Base-by-base conservation (phyloP, 2,888 invertebrate genomes). In the Unio pictorum region DNA sequence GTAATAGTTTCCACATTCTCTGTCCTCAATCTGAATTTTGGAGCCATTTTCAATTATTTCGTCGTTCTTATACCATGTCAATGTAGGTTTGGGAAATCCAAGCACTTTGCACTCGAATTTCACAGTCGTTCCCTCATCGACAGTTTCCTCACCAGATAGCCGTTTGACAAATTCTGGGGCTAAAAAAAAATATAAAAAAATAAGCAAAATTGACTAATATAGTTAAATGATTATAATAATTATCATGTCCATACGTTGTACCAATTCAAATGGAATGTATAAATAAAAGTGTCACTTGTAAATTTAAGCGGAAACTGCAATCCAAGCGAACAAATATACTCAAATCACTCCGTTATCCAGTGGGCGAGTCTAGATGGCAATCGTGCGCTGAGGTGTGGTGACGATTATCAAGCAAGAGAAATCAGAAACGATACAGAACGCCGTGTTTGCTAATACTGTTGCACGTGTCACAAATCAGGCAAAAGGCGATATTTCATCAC, bases 101-200 rank as follows among this genome's bases (percentile, higher is more conserved):
- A 75, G 74, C 20, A 85, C 80, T 66, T 81, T 81, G 67, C 84
- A 84, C 18, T 78, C 78, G 67, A 86, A 78, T 61, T 73, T 76
- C 3, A 84, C 80, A 8, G 81, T 79, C 11, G 68, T 73, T 3
- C 84, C 84, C 71, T 84, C 84, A 20, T 81, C 73, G 8, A 84
- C 83, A 11, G 81, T 81, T 64, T 84, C 79, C n/a, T 83, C 82
- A 8, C 82, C 79, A 28, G 80, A 76, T 45, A 85, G 71, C 15
- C 84, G 72, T 71, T 81, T 80, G 34, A 79, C 72, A 67, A 84
- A 86, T 68, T 84, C 84, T 54, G 84, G 84, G 26, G 84, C 84
- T 85, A 80, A 30, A 79, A 74, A n/a, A 64, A 67, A 18, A 45
- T 23, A 23, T 23, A 61, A 65, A 64, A 67, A 58, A 61, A 59